Conservation (phyloP, 2,888 invertebrate species). For the Omphaloscelis lunosa region DNA sequence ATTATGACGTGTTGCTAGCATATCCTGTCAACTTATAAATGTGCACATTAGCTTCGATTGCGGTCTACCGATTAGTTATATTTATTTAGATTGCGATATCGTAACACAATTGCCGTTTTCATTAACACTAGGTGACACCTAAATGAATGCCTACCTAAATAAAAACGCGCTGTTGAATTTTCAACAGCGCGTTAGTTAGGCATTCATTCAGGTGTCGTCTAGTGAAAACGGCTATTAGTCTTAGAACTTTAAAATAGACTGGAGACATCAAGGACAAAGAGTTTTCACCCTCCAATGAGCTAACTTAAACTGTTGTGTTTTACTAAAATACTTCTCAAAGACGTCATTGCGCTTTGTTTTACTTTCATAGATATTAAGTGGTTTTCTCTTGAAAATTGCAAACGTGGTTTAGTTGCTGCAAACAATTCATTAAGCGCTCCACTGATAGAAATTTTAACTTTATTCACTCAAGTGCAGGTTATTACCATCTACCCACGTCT, state of each 20-base stretch:
- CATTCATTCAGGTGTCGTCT: background rate
- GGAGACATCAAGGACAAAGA: background rate
- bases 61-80: slow-evolving; percentile 2
- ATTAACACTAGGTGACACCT: background rate
- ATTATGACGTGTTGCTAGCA: slow-evolving; percentile 6
- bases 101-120: background rate
- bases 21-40: slow-evolving; percentile 28
- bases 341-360: slow-evolving; percentile 28
- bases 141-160: background rate
- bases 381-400: slow-evolving; percentile 39
- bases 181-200: background rate
- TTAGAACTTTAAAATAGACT: background rate
- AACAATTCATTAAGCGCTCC: slow-evolving; percentile 50
- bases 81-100: slow-evolving; percentile 5
- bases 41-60: slow-evolving; percentile 30
- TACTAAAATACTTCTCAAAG: slow-evolving; percentile 34
- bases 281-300: slow-evolving; percentile 13
- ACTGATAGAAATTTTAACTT: slow-evolving; percentile 39
- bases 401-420: slow-evolving; percentile 33
- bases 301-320: slow-evolving; percentile 10
- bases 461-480: slow-evolving; percentile 46
- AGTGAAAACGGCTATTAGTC: background rate
- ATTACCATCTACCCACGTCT: slow-evolving; percentile 39
- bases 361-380: slow-evolving; percentile 38
- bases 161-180: background rate